Evolutionary conservation across 64 coral and sea anemone genomes (phyloP).

Genomic region (Montipora foliosa): DNA sequence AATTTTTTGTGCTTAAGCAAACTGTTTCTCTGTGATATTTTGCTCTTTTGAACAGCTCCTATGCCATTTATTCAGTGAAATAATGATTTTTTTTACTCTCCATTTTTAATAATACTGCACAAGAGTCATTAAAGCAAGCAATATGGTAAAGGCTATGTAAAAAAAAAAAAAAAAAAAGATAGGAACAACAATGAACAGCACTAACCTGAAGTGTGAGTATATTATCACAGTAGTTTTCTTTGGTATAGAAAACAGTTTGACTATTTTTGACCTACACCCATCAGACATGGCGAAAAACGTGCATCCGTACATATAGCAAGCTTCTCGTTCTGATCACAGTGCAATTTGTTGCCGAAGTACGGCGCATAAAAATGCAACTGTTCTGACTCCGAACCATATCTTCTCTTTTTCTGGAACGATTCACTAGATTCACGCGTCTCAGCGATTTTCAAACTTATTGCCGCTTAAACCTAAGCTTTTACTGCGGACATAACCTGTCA

Average conservation of each 20-base stretch:
- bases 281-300: constrained; percentile 50
- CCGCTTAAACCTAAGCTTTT: constrained; percentile 39
- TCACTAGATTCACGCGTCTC: constrained; percentile 35
- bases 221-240: constrained; percentile 9
- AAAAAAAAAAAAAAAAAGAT: neutral
- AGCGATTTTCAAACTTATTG: constrained; percentile 41
- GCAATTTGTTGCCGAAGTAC: constrained; percentile 62
- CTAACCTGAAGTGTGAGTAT: constrained; percentile 61
- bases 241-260: constrained; percentile 26
- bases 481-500: constrained; percentile 14
- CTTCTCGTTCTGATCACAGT: constrained; percentile 76
- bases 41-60: neutral
- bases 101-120: neutral
- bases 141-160: neutral
- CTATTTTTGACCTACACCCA: constrained; percentile 58
- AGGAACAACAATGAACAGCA: neutral
- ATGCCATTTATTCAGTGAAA: neutral
- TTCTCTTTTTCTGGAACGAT: constrained; percentile 21
- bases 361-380: constrained; percentile 50
- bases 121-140: neutral
- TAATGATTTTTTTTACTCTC: neutral
- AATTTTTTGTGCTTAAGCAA: neutral
- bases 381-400: constrained; percentile 55
- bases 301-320: constrained; percentile 37
- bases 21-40: neutral